phyloP scores from a whole-genome alignment of 2,888 invertebrate species.

The Cecidostiba fungosa region DNA sequence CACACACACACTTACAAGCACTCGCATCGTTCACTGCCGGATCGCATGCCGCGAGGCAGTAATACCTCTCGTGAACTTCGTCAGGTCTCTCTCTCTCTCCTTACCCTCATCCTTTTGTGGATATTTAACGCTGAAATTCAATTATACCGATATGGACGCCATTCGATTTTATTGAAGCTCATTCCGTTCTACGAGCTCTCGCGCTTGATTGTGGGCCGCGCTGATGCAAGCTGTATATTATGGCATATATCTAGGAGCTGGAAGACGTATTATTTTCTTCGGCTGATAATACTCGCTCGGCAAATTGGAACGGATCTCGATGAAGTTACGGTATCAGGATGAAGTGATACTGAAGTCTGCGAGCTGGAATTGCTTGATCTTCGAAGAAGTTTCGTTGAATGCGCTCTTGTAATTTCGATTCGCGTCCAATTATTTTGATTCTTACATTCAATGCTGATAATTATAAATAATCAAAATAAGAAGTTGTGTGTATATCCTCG shows the following conservation, averaged over 20 bases:
- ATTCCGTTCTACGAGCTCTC: constrained; percentile 26
- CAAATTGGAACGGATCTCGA: background rate
- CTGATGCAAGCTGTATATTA: background rate
- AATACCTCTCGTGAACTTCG: background rate
- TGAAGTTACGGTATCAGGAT: background rate
- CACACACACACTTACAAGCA: background rate
- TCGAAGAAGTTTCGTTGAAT: background rate
- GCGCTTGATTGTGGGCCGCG: background rate
- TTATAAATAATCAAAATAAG: too few relatives aligned
- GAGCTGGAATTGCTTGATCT: background rate
- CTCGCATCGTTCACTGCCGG: background rate
- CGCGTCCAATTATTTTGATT: background rate
- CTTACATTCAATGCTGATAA: too few relatives aligned
- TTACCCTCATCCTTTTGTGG: background rate
- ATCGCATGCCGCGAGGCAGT: background rate
- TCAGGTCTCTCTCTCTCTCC: background rate
- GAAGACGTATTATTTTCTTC: constrained; percentile 19
- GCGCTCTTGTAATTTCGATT: background rate
- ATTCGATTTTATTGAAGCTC: constrained; percentile 32
- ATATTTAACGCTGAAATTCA: constrained; percentile 36
- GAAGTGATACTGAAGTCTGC: background rate
- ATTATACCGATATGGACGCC: constrained; percentile 18
- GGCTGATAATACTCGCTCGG: background rate
- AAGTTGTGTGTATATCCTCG: too few relatives aligned
- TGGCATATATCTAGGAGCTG: constrained; percentile 4